A percentile compares a stretch with the other conserved stretches of the same genome.
Evolutionary conservation across 2,888 invertebrate species (phyloP).

Genomic region (Scelioninae gen. 1): DNA sequence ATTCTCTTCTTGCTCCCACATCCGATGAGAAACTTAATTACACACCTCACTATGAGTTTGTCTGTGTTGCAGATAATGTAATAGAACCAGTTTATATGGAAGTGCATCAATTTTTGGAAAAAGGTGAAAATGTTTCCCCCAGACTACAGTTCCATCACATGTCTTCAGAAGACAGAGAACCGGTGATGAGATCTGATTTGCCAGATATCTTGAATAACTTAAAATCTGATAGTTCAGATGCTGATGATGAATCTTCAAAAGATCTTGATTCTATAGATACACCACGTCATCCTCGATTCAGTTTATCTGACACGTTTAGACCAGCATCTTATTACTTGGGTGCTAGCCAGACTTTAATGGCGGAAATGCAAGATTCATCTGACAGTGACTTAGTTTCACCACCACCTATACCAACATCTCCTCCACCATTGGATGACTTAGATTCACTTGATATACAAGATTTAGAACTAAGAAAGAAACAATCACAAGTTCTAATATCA

Average conservation of each 20-base stretch:
- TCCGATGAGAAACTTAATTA: constrained; percentile 90
- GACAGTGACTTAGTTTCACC: constrained; percentile 92
- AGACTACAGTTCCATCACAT: no score
- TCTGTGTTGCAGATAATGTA: constrained; percentile 88
- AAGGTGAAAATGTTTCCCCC: constrained; percentile 61
- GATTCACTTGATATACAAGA: constrained; percentile 86
- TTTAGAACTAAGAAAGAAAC: constrained; percentile 77
- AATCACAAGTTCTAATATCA: constrained; percentile 54
- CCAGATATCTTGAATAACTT: no score
- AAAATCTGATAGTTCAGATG: no score
- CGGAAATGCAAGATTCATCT: constrained; percentile 91
- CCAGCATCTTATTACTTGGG: no score
- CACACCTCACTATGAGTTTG: constrained; percentile 89
- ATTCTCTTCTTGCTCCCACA: constrained; percentile 85
- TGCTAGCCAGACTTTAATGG: constrained; percentile 85
- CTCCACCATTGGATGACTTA: constrained; percentile 90
- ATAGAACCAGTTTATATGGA: constrained; percentile 95
- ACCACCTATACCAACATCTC: constrained; percentile 91
- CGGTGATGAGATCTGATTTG: no score
- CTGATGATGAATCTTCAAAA: no score
- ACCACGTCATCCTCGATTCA: no score
- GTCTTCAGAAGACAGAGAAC: no score
- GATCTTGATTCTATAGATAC: no score
- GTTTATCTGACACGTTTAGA: no score
- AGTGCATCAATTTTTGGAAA: constrained; percentile 85